These are phyloP conservation scores for Paratrypauchen microcephalus DNA, from an alignment of 2,797 vertebrate genomes.

Conservation along the genomic window DNA sequence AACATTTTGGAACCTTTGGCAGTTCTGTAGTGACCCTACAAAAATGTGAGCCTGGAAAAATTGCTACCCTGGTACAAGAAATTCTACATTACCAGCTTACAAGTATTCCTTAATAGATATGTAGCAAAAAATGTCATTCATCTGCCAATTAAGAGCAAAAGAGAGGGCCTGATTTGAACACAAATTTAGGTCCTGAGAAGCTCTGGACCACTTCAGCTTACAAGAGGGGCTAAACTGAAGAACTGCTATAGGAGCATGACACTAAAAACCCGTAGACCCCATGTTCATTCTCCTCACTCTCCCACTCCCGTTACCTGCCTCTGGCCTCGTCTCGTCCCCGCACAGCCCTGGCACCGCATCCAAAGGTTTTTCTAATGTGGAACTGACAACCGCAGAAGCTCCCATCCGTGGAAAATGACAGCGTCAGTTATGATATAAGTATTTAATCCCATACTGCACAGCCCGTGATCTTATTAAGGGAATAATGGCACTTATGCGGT, in stretches of 20 bases:
- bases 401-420: slow-evolving; percentile 77
- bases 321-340: slow-evolving; percentile 44
- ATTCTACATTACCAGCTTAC: too few species aligned
- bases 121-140: slow-evolving; percentile 24
- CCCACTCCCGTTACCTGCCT: slow-evolving; percentile 69
- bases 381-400: slow-evolving; percentile 70
- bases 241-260: slow-evolving; percentile 40
- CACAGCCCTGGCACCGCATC: slow-evolving; percentile 60
- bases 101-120: not conserved
- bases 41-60: too few species aligned
- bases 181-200: slow-evolving; percentile 55
- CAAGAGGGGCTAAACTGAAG: slow-evolving; percentile 39
- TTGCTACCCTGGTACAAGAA: too few species aligned
- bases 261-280: slow-evolving; percentile 58
- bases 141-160: slow-evolving; percentile 67
- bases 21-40: too few species aligned
- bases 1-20: too few species aligned
- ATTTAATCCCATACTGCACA: slow-evolving; percentile 84
- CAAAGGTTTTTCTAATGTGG: slow-evolving; percentile 70
- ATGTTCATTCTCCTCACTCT: slow-evolving; percentile 63
- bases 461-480: slow-evolving; percentile 84
- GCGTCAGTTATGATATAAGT: slow-evolving; percentile 82
- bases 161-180: slow-evolving; percentile 67
- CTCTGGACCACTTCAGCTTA: slow-evolving; percentile 43
- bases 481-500: slow-evolving; percentile 83